These are phyloP conservation scores for Eupithecia exiguata DNA, from an alignment of 2,888 invertebrate genomes.

Conservation along the genomic window DNA sequence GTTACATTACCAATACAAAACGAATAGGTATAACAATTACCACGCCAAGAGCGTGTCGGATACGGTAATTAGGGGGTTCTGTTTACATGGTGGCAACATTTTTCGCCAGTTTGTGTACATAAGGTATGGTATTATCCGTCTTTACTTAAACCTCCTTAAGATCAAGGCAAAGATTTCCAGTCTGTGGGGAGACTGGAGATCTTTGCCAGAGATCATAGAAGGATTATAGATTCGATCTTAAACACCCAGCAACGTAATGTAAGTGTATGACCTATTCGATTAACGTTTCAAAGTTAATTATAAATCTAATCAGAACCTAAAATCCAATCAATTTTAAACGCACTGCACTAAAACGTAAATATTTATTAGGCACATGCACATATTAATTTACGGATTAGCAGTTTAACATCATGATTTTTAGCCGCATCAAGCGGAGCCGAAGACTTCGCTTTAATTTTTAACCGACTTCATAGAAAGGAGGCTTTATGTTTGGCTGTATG, in stretches of 20 bases:
- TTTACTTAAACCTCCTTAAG: too few species aligned
- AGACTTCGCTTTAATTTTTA: not conserved
- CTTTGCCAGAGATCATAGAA: not conserved
- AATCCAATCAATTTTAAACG: not conserved
- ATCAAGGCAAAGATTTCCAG: too few species aligned
- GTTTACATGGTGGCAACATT: slow-evolving; percentile 6
- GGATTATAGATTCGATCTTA: not conserved
- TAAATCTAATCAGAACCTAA: slow-evolving; percentile 1
- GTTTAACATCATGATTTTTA: not conserved
- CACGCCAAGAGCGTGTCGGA: slow-evolving; percentile 12
- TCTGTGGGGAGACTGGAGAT: not conserved
- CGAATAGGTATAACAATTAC: slow-evolving; percentile 4
- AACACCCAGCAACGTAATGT: not conserved
- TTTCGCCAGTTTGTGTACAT: not conserved
- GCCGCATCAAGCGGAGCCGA: not conserved
- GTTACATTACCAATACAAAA: slow-evolving; percentile 14
- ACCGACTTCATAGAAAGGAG: too few species aligned
- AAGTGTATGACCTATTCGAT: not conserved
- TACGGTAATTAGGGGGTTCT: not conserved
- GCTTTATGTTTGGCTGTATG: too few species aligned
- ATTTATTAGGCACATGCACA: not conserved
- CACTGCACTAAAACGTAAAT: not conserved
- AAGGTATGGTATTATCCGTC: not conserved
- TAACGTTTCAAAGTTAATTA: not conserved
- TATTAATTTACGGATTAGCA: not conserved